Evolutionary conservation across 2,888 invertebrate species (phyloP).

Genomic region (Brachylomia viminalis): DNA sequence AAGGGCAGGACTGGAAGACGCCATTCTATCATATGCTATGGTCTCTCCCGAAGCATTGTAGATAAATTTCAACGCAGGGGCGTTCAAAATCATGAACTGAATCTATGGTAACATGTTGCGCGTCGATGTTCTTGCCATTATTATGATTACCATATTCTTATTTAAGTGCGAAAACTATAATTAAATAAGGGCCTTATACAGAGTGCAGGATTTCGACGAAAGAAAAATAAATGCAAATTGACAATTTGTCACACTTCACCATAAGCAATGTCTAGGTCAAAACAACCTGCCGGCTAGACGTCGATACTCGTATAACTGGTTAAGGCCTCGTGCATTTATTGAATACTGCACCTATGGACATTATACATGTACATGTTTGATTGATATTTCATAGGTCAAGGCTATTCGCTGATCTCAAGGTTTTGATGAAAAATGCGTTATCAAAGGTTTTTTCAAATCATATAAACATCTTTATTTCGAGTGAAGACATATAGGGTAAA

Average conservation of each 20-base stretch:
- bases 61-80: too few relatives aligned
- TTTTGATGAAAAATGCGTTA: not conserved
- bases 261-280: conserved; percentile 15
- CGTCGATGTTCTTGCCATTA: too few relatives aligned
- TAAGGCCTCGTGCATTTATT: conserved; percentile 13
- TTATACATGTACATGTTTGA: not conserved
- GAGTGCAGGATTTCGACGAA: not conserved
- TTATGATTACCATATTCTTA: not conserved
- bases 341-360: not conserved
- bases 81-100: too few relatives aligned
- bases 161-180: not conserved
- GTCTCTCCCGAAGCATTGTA: too few relatives aligned
- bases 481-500: too few relatives aligned
- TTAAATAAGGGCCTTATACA: not conserved
- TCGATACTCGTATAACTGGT: conserved; percentile 30
- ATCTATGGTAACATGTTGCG: too few relatives aligned
- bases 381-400: not conserved
- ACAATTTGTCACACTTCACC: not conserved
- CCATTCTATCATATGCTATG: too few relatives aligned
- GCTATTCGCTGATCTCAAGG: not conserved
- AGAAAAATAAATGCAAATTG: not conserved
- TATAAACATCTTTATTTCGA: too few relatives aligned
- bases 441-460: too few relatives aligned
- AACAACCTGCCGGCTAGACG: not conserved
- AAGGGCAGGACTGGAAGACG: too few relatives aligned